Base-by-base conservation (phyloP, 2,888 invertebrate genomes). In the Mythimna vitellina region DNA sequence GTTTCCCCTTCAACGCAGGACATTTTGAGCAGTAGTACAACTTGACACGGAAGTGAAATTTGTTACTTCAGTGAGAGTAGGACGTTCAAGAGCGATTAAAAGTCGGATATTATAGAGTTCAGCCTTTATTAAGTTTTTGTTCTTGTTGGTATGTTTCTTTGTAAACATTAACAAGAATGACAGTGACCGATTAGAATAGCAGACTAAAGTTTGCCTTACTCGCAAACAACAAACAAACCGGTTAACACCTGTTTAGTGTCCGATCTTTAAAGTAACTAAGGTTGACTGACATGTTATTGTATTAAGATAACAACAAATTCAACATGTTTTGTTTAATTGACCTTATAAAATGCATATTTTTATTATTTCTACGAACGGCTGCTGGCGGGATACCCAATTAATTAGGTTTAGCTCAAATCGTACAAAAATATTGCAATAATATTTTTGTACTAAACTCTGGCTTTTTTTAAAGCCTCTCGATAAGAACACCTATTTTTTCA, bases 1-100 rank as follows among this genome's bases (percentile, higher is more conserved):
- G 87, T 87, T 87, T 88, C 90, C 91, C 90, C 87, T 85, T 73
- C 63, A 42, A 73, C 35, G 70, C 75, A 84, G 81, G 70, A 73
- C 70, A 79, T 66, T 69, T 14, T 29, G 65, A 65, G 22, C 81
- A 83, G 81, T 80, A 85, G 73, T 62, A 29, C 67, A 79, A 83
- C 65, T 80, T 62, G 20, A 54, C 78, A 17, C 65, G 78, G 84
- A 78, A 73, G 65, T 51, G 8, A 51, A n/a, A 51, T 20, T 79
- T 22, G 6, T 29, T 29, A 61, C 20, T 58, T 65, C 1, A 20
- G 60, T 70, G 25, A 60, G 67, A 67, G 29, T 61, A 14, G 20
- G 20, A 51, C 49, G 62, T 67, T 57, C 1, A 42, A 67, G 42
- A 51, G 14, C 17, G 9, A 71, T 62, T 46, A 56, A 63, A 67